Evolutionary conservation across 2,113 vertebrate genomes (phyloP).

Genomic region (Pygathrix nemaeus): DNA sequence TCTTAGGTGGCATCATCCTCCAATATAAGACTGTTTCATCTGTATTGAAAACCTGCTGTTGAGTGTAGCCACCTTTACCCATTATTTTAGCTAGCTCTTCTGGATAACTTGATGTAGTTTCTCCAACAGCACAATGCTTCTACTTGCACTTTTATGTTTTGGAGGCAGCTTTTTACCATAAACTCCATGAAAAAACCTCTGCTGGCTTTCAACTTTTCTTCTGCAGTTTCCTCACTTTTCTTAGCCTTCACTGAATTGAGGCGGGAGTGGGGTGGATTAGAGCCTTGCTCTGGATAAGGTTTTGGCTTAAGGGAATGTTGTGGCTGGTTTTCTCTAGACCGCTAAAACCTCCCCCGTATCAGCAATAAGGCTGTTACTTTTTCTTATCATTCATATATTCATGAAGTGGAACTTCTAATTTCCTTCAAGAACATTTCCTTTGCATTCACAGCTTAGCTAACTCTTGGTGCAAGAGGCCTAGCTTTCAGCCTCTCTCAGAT

Average conservation of each 20-base stretch:
- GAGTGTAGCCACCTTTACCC: neutral
- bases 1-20: neutral
- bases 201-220: neutral
- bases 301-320: neutral
- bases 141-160: neutral
- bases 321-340: neutral
- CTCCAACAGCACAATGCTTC: neutral
- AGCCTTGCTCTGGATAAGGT: neutral
- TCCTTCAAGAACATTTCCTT: neutral
- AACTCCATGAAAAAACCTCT: neutral
- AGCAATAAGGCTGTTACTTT: neutral
- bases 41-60: neutral
- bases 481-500: neutral
- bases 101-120: neutral
- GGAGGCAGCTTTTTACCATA: neutral
- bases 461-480: neutral
- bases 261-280: accelerated
- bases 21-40: neutral
- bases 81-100: neutral
- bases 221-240: neutral
- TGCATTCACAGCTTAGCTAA: neutral
- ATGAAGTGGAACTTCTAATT: neutral
- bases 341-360: neutral
- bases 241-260: neutral
- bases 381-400: neutral